Evolutionary conservation across 1,140 invertebrate species (phyloP), one percentile per base, ranked within the genome.

Genomic region (Drosophila sturtevanti): DNA sequence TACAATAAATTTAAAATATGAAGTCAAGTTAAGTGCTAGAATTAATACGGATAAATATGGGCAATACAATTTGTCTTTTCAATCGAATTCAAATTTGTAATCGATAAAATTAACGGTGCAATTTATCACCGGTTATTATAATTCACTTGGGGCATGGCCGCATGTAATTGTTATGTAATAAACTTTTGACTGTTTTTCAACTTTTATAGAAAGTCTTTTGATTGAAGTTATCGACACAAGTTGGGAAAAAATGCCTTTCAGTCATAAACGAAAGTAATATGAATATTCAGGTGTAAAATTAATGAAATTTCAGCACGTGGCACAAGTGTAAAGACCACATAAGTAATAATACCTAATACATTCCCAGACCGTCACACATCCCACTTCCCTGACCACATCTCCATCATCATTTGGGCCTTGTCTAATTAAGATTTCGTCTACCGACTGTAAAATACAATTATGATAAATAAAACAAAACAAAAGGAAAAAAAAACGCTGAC

Each of bases 381-480:
- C 7, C 5, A 31, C 27, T 31, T 31, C 27, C 27, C 27, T 6
- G 1, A 21, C 9, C 41, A 11, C 38, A 16, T 16, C 5, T 1
- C 16, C 41, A 48, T 48, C 41, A 21, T 11, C 16, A 18, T 16
- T 10, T 48, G 16, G 18, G 16, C 16, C 41, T 48, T 48, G 41
- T 48, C 41, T 48, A 48, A 48, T 48, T 48, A 48, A 21, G 18
- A 48, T 21, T 44, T 44, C 38, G 38, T 44, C 14, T 44, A 44
- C 38, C 14, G 14, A 18, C 38, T 44, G 38, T 48, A 48, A 48
- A 48, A 48, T 48, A 48, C 16, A 48, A 48, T 21, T 56, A 14
- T 56, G 54, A 56, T 56, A 56, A 56, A 56, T 9, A 56, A 54
- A 54, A 11, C 0, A 14, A 44, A 44, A 44, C 14, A 44, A 44